These are phyloP conservation scores for Fistularia commersonii DNA, from an alignment of 2,797 vertebrate species.

Conservation along the genomic window DNA sequence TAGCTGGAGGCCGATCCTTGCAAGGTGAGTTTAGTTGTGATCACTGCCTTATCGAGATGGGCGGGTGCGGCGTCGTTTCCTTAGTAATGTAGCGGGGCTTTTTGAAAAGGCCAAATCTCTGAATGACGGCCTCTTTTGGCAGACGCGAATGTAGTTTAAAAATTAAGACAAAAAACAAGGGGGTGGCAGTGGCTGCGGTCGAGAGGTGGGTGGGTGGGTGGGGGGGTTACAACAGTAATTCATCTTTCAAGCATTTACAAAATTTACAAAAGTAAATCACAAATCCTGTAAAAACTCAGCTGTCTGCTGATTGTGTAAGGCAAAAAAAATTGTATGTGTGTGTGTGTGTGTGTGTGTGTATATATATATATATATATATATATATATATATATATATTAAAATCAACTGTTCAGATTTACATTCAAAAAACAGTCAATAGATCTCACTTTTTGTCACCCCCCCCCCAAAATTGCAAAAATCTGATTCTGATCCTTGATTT, in stretches of 20 bases:
- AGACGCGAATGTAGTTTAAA: too few relatives aligned
- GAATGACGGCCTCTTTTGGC: too few relatives aligned
- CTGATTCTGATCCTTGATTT: neutral
- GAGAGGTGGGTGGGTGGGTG: too few relatives aligned
- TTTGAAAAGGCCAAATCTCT: too few relatives aligned
- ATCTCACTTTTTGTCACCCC: conserved; percentile 42
- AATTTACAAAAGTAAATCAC: conserved; percentile 76
- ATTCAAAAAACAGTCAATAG: conserved; percentile 72
- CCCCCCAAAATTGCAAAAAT: neutral
- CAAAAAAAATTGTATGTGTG: conserved; percentile 45
- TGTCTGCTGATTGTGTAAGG: conserved; percentile 69
- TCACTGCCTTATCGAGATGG: too few relatives aligned
- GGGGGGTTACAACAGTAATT: conserved; percentile 57
- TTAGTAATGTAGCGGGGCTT: too few relatives aligned
- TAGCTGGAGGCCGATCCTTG: too few relatives aligned
- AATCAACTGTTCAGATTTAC: conserved; percentile 69
- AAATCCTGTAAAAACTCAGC: conserved; percentile 74
- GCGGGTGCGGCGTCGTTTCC: too few relatives aligned
- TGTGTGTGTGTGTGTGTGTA: too few relatives aligned
- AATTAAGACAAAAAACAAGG: too few relatives aligned
- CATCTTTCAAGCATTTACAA: conserved; percentile 76
- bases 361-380: conserved; percentile 37
- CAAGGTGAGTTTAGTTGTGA: too few relatives aligned
- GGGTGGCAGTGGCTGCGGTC: too few relatives aligned
- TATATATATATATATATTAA: conserved; percentile 49